Evolutionary conservation across 2,888 invertebrate genomes (phyloP), one percentile per base, ranked within the genome.

Genomic region (Pycnomerus fuliginosus): DNA sequence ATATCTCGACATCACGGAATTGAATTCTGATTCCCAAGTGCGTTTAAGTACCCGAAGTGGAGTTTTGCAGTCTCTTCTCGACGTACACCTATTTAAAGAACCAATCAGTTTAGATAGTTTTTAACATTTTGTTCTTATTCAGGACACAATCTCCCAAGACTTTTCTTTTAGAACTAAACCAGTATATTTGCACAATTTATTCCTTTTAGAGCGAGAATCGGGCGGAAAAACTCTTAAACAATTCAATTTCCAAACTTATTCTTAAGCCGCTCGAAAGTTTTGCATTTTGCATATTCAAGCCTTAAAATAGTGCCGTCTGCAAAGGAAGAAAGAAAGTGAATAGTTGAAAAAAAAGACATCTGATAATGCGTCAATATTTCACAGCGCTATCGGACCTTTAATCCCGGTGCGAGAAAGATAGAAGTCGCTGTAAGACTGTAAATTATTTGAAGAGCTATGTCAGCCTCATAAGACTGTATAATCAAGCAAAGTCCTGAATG

Each of bases 401-500:
- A 32, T 16, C 29, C 34, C 23, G 16, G 34, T 39, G 24, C 7
- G 30, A 33, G 34, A 12, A 33, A 39, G 39, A 44, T 25, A 38
- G 27, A 44, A 20, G 3, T 33, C n/a, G n/a, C 28, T 44, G 39
- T 40, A 39, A 35, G 44, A 24, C 16, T 36, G 41, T 45, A 41
- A 48, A 48, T 48, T 48, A 48, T 44, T 44, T 31, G 48, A 44
- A 48, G 44, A 36, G 42, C 44, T 44, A 35, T 43, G 42, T 44
- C 50, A 37, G 48, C 47, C 27, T 41, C 38, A 41, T 48, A 46
- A 52, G 48, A 48, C 50, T 50, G 45, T 36, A 53, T 52, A 53
- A 53, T 54, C 52, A 53, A 52, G 49, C 51, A 52, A 51, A 47
- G 50, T 52, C 48, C 52, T 50, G 54, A 56, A 55, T 50, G 51